Evolutionary conservation across 2,113 vertebrate species (phyloP), one percentile per base, ranked within the genome.

Genomic region (Psophia crepitans): DNA sequence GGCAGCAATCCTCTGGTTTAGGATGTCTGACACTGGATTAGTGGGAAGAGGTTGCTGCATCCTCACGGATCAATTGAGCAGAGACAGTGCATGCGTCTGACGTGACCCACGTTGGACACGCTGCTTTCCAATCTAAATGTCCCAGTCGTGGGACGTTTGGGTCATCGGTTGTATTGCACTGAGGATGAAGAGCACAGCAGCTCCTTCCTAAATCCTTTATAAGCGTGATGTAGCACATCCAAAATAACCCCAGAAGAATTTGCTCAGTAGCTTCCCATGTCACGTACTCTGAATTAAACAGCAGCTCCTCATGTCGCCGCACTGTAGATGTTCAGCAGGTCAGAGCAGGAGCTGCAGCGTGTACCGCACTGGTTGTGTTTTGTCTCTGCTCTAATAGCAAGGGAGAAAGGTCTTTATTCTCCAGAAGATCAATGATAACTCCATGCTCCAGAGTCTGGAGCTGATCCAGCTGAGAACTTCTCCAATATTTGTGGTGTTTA

Each of bases 341-440:
- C 57, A 23, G 76, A 90, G 86, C 77, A 75, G 58, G 0, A 4
- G 48, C 22, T 28, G 46, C 68, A 60, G 12, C 16, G 58, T 28
- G 19, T 11, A 12, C 70, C 66, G 19, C 24, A 21, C 60, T 22
- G 43, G 7, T 35, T 76, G 73, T 5, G 1, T 57, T 69, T 69
- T 69, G 33, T 43, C 27, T 87, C 49, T 82, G 65, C 44, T 53
- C 32, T 57, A 41, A 33, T 41, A 79, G 61, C 66, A 70, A 82
- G 70, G 41, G 46, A 65, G 69, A 57, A 57, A 79, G 84, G 37
- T 37, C 77, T 97, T 92, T 79, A 46, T 54, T 92, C 81, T 79
- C 86, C 49, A 49, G 26, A 63, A 94, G 70, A 94, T 91, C 70
- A 87, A 63, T 91, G 77, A 91, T 92, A 91, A 87, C 84, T 92